Evolutionary conservation across 2,113 vertebrate species (phyloP).

Genomic region (Oenanthe melanoleuca): DNA sequence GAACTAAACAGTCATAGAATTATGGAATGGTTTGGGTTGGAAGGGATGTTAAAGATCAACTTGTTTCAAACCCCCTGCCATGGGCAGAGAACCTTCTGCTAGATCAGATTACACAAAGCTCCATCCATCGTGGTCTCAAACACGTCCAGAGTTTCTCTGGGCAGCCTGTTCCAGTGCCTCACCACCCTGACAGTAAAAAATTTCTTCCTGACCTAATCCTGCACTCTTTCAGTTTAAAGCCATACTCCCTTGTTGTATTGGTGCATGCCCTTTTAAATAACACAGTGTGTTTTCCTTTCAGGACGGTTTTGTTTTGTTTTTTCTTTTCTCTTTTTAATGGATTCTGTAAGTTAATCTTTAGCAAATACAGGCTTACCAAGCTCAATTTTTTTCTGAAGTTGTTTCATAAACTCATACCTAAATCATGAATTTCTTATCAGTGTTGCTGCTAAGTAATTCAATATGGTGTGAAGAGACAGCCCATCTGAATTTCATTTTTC

Average conservation of each 20-base stretch:
- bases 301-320: not conserved
- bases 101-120: not conserved
- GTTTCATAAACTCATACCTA: slow-evolving; percentile 54
- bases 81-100: not conserved
- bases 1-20: not conserved
- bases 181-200: not conserved
- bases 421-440: slow-evolving; percentile 44
- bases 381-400: slow-evolving; percentile 16
- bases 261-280: not conserved
- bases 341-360: slow-evolving; percentile 40
- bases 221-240: not conserved
- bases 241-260: not conserved
- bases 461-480: slow-evolving; percentile 35
- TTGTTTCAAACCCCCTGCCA: not conserved
- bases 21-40: not conserved
- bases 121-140: not conserved
- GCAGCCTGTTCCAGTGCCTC: not conserved
- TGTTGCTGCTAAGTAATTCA: slow-evolving; percentile 63
- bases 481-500: slow-evolving; percentile 12
- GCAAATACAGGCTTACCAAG: slow-evolving; percentile 24
- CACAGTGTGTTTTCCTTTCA: slow-evolving; percentile 14
- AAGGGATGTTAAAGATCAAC: not conserved
- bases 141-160: not conserved
- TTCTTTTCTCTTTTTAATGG: slow-evolving; percentile 7
- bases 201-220: not conserved